Evolutionary conservation across 2,888 invertebrate species (phyloP), one percentile per base, ranked within the genome.

Genomic region (Drosophila percnosoma): DNA sequence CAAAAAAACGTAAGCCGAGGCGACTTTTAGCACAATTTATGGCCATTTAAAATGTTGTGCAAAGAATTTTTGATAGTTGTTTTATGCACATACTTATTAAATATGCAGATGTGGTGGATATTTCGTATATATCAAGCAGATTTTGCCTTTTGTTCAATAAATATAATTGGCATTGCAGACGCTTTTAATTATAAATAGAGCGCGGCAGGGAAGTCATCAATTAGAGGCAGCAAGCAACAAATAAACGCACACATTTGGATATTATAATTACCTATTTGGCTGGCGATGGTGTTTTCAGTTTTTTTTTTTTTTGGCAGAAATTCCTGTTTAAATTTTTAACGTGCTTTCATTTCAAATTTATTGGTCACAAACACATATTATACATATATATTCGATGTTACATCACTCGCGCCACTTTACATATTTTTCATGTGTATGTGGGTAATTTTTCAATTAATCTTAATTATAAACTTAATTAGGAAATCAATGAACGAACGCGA

Each of bases 381-480:
- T 24, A 33, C 33, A 24, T 45, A 71, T 78, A 73, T 75, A 45
- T 24, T 71, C 57, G 58, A 63, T 72, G 69, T 81, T 81, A 83
- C 81, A 83, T 75, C 75, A 78, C 81, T 63, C 69, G 55, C 71
- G 61, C 62, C 70, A 80, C 73, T 85, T 80, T 80, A 75, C 78
- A 87, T 80, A 45, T 24, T 24, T 38, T 68, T 55, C 42, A 55
- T 64, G 52, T 71, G 48, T 60, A 73, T 80, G 82, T 68, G 86
- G 89, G 91, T 91, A 92, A 92, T 92, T 92, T 92, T 92, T 92
- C 92, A 92, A 92, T 92, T 92, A 91, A 92, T 92, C 89, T 92
- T 92, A 91, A 92, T 92, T 92, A 92, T 90, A 91, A 92, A 92
- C 92, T 92, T 92, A 92, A 92, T 92, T 92, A 92, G 92, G 92